Evolutionary conservation across 2,113 vertebrate genomes (phyloP).

Genomic region (Corydoras sp.): DNA sequence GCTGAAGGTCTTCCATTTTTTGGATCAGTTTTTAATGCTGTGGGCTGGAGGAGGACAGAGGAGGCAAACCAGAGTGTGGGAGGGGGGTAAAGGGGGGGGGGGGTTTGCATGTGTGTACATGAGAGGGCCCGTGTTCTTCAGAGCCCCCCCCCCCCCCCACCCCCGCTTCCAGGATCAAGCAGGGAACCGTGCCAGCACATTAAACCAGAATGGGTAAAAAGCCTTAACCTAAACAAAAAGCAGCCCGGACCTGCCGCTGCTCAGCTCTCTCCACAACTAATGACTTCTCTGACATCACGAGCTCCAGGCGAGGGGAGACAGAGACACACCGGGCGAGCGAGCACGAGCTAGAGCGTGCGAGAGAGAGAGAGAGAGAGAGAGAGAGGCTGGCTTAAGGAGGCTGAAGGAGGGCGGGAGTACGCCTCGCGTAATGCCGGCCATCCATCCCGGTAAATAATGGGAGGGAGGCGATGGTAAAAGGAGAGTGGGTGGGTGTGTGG

Average conservation of each 20-base stretch:
- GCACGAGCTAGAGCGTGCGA: slow-evolving; percentile 43
- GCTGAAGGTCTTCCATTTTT: slow-evolving; percentile 49
- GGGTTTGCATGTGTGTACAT: slow-evolving; percentile 8
- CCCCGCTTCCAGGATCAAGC: slow-evolving; percentile 63
- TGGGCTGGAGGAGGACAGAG: slow-evolving; percentile 4
- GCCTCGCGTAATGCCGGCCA: slow-evolving; percentile 48
- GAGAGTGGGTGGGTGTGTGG: neutral
- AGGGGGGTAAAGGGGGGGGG: neutral
- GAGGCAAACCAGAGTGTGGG: slow-evolving; percentile 19
- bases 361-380: slow-evolving; percentile 43
- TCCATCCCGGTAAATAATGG: slow-evolving; percentile 52
- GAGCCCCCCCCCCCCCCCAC: slow-evolving; percentile 5
- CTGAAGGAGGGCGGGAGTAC: neutral
- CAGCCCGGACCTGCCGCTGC: slow-evolving; percentile 52
- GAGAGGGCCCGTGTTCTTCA: slow-evolving; percentile 35
- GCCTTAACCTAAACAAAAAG: slow-evolving; percentile 62
- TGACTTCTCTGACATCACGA: slow-evolving; percentile 53
- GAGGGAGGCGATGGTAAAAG: slow-evolving; percentile 30
- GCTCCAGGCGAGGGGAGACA: slow-evolving; percentile 46
- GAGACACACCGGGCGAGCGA: slow-evolving; percentile 32
- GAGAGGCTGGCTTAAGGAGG: slow-evolving; percentile 30
- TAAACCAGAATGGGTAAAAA: slow-evolving; percentile 57
- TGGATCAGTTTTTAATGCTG: slow-evolving; percentile 3
- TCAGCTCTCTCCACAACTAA: slow-evolving; percentile 55
- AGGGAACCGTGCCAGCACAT: slow-evolving; percentile 50